Base-by-base conservation (phyloP, 2,797 vertebrate species). In the Platalea minor region DNA sequence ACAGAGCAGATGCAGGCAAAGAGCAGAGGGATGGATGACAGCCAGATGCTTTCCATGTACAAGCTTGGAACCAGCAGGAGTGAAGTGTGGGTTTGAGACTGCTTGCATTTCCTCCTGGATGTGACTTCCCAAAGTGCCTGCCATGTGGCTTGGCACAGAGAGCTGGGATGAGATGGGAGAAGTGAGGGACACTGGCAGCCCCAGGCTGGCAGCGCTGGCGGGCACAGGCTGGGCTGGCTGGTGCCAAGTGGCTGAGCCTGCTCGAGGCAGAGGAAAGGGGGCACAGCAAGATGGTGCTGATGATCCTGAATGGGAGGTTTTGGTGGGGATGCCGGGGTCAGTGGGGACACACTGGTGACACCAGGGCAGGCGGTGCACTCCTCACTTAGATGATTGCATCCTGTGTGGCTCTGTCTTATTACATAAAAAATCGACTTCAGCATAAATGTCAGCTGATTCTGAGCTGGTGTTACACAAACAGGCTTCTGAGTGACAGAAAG, bases 1-100 rank as follows among this genome's bases (percentile, higher is more conserved):
- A 89, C 10, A 28, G 54, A 94, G 69, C 88, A 92, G 86, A 75
- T 75, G 84, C 80, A 51, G 35, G 53, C 45, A 11, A 74, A 86
- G 84, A 72, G 48, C 69, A 29, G 46, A 48, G 76, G 48, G 14
- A 46, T 88, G 86, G 91, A 53, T 64, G 77, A 26, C 65, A 57
- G 92, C 83, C 85, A 93, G 64, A 59, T 70, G 56, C 33, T 59
- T 78, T 26, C 75, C 53, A 5, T 48, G 35, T 70, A 26, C 4
- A 6, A 72, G 65, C 57, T 67, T 92, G 87, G 85, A 81, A 35
- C 45, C 33, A 29, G 28, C 5, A 7, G 51, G 60, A 63, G 60
- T 6, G 39, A 83, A 63, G 56, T 51, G 88, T 78, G 67, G 67
- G 69, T 60, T 88, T 70, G 54, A 91, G 53, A 5, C 84, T 84